A percentile compares a stretch with the other conserved stretches of the same genome.
Evolutionary conservation across 2,888 invertebrate species (phyloP).

Genomic region (Gastrophysa polygoni): DNA sequence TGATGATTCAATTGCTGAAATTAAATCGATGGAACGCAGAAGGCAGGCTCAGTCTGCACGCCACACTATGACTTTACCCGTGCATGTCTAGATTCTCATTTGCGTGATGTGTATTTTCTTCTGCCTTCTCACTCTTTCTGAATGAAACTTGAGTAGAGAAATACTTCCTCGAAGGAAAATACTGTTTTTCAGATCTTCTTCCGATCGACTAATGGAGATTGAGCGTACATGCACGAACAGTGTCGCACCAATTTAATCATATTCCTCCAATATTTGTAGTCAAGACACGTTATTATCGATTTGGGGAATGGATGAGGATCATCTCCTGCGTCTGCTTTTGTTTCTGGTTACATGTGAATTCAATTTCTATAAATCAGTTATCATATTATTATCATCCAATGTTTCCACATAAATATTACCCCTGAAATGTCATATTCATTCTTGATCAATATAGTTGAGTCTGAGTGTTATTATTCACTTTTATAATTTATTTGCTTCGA

Average conservation of each 20-base stretch:
- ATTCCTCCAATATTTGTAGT: neutral
- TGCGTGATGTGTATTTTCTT: slow-evolving; percentile 11
- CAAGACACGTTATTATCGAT: too few relatives aligned
- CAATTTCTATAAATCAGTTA: too few relatives aligned
- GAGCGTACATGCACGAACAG: slow-evolving; percentile 5
- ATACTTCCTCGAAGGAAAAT: neutral
- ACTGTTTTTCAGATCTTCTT: slow-evolving; percentile 15
- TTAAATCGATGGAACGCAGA: neutral
- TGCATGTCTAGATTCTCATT: slow-evolving; percentile 4
- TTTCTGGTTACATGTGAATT: too few relatives aligned
- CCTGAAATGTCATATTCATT: too few relatives aligned
- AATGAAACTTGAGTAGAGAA: slow-evolving; percentile 2
- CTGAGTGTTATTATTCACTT: too few relatives aligned
- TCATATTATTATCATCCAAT: too few relatives aligned
- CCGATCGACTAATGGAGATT: slow-evolving; percentile 22
- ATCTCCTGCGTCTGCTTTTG: too few relatives aligned
- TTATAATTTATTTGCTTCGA: too few relatives aligned
- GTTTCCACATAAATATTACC: too few relatives aligned
- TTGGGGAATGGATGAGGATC: too few relatives aligned
- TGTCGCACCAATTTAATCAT: too few relatives aligned
- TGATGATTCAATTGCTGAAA: neutral
- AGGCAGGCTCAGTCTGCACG: neutral
- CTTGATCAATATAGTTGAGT: too few relatives aligned
- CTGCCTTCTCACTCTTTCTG: neutral
- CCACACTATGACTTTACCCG: neutral